phyloP scores from a whole-genome alignment of 2,888 invertebrate species.

The Leistus spinibarbis region DNA sequence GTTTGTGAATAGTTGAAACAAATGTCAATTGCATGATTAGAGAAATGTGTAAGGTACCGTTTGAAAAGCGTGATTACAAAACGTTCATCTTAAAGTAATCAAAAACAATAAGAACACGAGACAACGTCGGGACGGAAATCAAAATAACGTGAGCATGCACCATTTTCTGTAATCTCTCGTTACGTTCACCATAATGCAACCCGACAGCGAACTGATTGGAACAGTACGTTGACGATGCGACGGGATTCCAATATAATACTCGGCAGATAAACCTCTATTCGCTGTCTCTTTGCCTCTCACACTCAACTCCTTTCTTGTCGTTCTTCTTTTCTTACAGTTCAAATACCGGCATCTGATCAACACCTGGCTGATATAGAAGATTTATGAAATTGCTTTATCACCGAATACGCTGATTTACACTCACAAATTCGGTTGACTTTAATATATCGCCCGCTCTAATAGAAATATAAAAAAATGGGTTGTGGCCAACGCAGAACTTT shows the following conservation, averaged over 20 bases:
- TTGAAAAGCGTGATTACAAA: background rate
- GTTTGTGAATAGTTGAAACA: background rate
- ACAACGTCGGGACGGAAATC: background rate
- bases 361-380: background rate
- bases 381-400: background rate
- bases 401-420: background rate
- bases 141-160: background rate
- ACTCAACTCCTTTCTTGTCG: background rate
- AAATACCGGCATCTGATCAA: background rate
- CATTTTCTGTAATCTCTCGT: constrained; percentile 5
- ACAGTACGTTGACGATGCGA: background rate
- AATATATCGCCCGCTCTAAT: too few relatives aligned
- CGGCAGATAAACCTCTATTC: background rate
- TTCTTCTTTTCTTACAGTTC: background rate
- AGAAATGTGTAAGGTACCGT: background rate
- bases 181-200: constrained; percentile 5
- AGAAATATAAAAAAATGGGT: too few relatives aligned
- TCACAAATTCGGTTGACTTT: background rate
- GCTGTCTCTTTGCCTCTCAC: background rate
- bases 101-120: background rate
- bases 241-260: background rate
- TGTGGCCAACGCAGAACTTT: too few relatives aligned
- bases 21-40: background rate
- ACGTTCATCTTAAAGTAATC: background rate
- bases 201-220: constrained; percentile 2